Evolutionary conservation across 92 coral and sea anemone genomes (phyloP).

Genomic region (Pocillopora grandis): DNA sequence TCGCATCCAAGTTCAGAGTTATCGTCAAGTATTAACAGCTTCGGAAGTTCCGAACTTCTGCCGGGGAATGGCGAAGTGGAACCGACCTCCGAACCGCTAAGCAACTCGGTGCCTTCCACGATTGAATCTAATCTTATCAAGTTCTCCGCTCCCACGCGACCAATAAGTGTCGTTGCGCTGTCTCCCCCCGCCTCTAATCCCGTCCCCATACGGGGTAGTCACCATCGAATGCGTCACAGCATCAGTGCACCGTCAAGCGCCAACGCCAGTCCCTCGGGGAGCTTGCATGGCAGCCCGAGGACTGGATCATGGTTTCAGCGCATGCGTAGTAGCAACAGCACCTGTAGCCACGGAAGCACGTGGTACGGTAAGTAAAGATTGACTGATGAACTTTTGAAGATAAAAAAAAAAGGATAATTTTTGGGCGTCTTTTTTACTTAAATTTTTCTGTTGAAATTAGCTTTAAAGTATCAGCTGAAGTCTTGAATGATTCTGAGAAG

Average conservation of each 20-base stretch:
- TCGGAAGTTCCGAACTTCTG: constrained; percentile 78
- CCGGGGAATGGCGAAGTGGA: constrained; percentile 48
- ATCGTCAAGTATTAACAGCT: constrained; percentile 85
- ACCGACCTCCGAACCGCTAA: constrained; percentile 43
- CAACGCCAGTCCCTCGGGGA: constrained; percentile 90
- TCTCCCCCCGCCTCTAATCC: constrained; percentile 94
- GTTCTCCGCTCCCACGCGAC: constrained; percentile 62
- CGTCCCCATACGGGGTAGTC: constrained; percentile 65
- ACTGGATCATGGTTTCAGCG: constrained; percentile 76
- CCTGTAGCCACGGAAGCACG: constrained; percentile 85
- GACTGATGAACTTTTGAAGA: background rate
- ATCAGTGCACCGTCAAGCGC: constrained; percentile 97
- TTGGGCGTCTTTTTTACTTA: too few species aligned
- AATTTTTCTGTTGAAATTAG: too few species aligned
- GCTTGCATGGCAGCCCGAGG: constrained; percentile 85
- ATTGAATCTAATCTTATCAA: constrained; percentile 60
- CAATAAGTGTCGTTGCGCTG: constrained; percentile 52
- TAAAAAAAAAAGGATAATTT: background rate
- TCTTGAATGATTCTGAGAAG: too few species aligned
- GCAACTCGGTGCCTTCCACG: constrained; percentile 77
- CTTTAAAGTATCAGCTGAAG: too few species aligned
- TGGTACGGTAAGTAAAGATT: constrained; percentile 81
- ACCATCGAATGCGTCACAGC: constrained; percentile 67
- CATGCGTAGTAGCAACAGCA: constrained; percentile 76
- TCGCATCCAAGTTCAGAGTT: constrained; percentile 88